Conservation (phyloP, 2,888 invertebrate genomes). For the Anodontia alba region DNA sequence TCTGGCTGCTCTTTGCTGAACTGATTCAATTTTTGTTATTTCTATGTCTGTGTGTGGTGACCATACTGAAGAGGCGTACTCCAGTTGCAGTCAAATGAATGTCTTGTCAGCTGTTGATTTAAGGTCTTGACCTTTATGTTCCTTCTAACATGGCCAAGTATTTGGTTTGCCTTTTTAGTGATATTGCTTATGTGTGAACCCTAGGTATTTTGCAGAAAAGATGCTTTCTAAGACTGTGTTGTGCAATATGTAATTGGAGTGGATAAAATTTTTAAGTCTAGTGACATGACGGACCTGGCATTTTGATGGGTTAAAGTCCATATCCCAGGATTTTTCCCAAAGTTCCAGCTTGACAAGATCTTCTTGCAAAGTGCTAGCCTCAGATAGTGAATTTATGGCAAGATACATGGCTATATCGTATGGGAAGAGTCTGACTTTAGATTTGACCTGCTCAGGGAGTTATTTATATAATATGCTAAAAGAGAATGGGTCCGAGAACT, state of each 20-base stretch:
- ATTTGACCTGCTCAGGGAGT: background rate
- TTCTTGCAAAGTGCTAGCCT: background rate
- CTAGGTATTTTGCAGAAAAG: background rate
- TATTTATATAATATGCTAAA: background rate
- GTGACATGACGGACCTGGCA: slow-evolving; percentile 2
- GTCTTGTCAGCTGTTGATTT: slow-evolving; percentile 1
- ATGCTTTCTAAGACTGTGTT: background rate
- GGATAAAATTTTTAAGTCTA: background rate
- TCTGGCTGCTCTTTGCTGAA: background rate
- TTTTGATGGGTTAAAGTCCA: slow-evolving; percentile 1
- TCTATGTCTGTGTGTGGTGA: background rate
- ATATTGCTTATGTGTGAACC: background rate
- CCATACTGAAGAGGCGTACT: slow-evolving; percentile 3
- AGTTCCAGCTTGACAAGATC: background rate
- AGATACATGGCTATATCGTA: background rate
- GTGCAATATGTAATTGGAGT: background rate
- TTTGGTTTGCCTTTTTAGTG: slow-evolving; percentile 9
- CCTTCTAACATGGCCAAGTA: background rate
- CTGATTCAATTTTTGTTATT: background rate
- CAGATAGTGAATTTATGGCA: background rate
- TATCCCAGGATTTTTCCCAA: slow-evolving; percentile 1
- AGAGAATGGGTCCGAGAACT: background rate
- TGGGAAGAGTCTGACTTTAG: background rate
- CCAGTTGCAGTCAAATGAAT: background rate
- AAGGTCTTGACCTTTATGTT: background rate